Evolutionary conservation across 2,113 vertebrate species (phyloP).

Genomic region (Heloderma charlesbogerti): DNA sequence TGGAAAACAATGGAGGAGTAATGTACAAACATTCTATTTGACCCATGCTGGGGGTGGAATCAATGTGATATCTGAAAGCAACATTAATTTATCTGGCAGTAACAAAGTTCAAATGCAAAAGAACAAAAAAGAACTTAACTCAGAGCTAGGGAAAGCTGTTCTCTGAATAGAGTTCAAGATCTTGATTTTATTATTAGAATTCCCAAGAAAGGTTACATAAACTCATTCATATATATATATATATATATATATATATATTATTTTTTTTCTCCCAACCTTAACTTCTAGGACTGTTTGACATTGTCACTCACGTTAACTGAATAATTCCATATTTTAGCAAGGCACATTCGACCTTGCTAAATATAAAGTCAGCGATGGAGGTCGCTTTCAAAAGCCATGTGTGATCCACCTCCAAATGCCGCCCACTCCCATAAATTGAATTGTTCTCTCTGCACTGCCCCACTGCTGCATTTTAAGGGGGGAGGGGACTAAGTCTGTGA

Average conservation of each 20-base stretch:
- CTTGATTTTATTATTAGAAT: conserved; percentile 75
- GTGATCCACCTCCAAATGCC: not conserved
- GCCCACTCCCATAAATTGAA: not conserved
- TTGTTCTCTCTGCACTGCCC: not conserved
- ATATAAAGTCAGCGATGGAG: accelerated
- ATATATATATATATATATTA: too few species aligned
- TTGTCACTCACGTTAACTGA: not conserved
- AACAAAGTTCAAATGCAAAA: not conserved
- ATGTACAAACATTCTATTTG: not conserved
- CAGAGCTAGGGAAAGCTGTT: conserved; percentile 37
- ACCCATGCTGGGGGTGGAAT: not conserved
- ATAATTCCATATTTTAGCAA: not conserved
- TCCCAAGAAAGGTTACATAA: conserved; percentile 66
- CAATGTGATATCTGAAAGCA: not conserved
- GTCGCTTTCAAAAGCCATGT: not conserved
- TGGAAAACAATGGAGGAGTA: not conserved
- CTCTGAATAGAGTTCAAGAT: conserved; percentile 61
- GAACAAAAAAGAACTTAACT: conserved; percentile 27
- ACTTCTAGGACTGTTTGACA: not conserved
- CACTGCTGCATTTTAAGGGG: not conserved
- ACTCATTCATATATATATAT: not conserved
- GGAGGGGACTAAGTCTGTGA: not conserved
- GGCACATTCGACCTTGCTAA: accelerated
- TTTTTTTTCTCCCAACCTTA: conserved; percentile 27
- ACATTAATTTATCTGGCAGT: not conserved